A percentile compares a stretch with the other conserved stretches of the same genome.
phyloP scores from a whole-genome alignment of 2,113 vertebrate genomes.

The Acanthisitta chloris region DNA sequence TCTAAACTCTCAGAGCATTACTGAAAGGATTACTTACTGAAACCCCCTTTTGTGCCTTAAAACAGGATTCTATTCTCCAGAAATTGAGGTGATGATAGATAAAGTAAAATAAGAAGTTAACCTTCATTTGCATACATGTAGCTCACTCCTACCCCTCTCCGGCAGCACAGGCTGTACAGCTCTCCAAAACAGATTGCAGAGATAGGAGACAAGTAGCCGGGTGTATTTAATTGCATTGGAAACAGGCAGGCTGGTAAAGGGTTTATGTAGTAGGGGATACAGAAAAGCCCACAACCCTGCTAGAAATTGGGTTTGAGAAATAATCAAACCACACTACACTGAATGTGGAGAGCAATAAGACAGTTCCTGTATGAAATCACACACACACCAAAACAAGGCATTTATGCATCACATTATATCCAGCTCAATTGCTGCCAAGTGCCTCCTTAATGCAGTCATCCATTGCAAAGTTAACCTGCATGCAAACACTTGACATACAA shows the following conservation, averaged over 20 bases:
- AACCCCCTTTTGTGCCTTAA: neutral
- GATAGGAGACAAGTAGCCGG: neutral
- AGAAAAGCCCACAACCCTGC: neutral
- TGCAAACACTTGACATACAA: neutral
- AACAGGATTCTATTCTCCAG: neutral
- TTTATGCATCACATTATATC: neutral
- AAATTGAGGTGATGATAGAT: neutral
- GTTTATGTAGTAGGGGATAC: neutral
- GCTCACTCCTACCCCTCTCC: neutral
- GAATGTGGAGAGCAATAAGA: neutral
- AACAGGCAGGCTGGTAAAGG: neutral
- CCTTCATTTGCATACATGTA: neutral
- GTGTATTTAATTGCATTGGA: constrained; percentile 25
- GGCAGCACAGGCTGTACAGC: neutral
- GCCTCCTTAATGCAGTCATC: neutral
- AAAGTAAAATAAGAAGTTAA: neutral
- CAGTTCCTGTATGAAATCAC: neutral
- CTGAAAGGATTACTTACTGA: neutral
- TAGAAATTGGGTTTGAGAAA: neutral
- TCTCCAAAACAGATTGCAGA: neutral
- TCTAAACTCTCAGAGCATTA: neutral
- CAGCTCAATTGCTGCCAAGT: neutral
- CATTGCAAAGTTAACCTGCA: neutral
- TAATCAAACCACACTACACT: neutral
- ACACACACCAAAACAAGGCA: neutral